phyloP scores from a whole-genome alignment of 2,888 invertebrate species.

The Diachrysia chrysitis region DNA sequence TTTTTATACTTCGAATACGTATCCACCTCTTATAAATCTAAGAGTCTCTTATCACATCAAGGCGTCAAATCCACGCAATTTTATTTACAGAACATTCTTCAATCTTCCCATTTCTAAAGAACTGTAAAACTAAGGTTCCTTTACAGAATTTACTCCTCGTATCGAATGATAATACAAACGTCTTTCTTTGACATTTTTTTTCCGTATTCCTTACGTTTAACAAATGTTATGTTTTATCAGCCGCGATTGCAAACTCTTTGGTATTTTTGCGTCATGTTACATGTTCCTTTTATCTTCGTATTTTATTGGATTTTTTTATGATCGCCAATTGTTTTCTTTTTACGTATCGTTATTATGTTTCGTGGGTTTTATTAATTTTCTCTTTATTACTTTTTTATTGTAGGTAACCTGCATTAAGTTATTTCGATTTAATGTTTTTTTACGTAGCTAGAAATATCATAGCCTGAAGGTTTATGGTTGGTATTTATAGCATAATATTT shows the following conservation, averaged over 20 bases:
- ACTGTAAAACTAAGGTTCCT: constrained; percentile 25
- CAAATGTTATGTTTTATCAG: constrained; percentile 53
- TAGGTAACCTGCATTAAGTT: not conserved
- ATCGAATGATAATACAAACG: constrained; percentile 52
- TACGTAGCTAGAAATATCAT: not conserved
- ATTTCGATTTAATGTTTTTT: not conserved
- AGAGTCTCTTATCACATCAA: constrained; percentile 36
- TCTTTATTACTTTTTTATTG: not conserved
- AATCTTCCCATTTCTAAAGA: constrained; percentile 35
- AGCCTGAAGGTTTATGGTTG: not conserved
- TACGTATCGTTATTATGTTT: constrained; percentile 18
- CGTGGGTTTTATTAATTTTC: constrained; percentile 6
- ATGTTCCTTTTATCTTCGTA: constrained; percentile 38
- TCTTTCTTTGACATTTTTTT: constrained; percentile 42
- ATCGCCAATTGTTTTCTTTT: constrained; percentile 38
- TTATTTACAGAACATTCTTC: constrained; percentile 43
- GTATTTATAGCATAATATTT: not conserved
- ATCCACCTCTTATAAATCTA: constrained; percentile 39
- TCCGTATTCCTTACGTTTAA: constrained; percentile 46
- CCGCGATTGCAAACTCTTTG: constrained; percentile 43
- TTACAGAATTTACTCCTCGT: constrained; percentile 20
- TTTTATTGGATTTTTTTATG: constrained; percentile 45
- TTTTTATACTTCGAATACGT: no score
- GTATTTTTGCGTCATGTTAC: constrained; percentile 33
- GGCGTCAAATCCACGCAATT: constrained; percentile 57